Conservation (phyloP, 1,140 invertebrate genomes). For the Popillia japonica region DNA sequence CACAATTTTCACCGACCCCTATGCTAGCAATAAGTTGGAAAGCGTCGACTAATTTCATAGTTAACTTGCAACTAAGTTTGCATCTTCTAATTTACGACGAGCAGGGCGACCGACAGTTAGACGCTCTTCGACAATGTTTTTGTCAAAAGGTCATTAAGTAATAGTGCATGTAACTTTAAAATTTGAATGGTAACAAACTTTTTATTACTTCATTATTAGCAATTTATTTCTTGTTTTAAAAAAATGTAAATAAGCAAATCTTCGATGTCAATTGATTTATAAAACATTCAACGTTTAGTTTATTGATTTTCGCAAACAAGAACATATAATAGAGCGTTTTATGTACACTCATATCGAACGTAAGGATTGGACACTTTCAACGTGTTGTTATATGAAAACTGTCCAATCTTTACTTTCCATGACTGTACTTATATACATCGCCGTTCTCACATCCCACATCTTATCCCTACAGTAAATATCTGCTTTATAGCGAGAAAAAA, state of each 20-base stretch:
- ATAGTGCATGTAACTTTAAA: not conserved
- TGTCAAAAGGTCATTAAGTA: not conserved
- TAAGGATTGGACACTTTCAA: too few species aligned
- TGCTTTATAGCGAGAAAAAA: not conserved
- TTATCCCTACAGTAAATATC: not conserved
- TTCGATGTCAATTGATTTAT: not conserved
- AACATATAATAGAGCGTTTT: not conserved
- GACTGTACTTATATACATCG: too few species aligned
- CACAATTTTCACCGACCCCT: not conserved
- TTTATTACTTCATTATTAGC: not conserved
- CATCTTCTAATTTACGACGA: not conserved
- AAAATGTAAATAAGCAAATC: not conserved
- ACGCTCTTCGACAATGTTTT: not conserved
- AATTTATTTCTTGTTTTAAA: not conserved
- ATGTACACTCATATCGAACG: too few species aligned
- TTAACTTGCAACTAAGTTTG: not conserved
- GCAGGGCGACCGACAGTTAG: not conserved
- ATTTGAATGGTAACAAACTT: too few species aligned
- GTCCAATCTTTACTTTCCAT: too few species aligned
- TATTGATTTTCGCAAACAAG: not conserved
- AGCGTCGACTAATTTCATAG: not conserved
- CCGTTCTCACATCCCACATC: not conserved
- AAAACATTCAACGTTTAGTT: not conserved
- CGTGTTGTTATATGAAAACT: too few species aligned
- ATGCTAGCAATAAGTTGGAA: not conserved